A percentile compares a stretch with the other conserved stretches of the same genome.
Evolutionary conservation across 2,888 invertebrate species (phyloP).

Genomic region (Leucozona laternaria): DNA sequence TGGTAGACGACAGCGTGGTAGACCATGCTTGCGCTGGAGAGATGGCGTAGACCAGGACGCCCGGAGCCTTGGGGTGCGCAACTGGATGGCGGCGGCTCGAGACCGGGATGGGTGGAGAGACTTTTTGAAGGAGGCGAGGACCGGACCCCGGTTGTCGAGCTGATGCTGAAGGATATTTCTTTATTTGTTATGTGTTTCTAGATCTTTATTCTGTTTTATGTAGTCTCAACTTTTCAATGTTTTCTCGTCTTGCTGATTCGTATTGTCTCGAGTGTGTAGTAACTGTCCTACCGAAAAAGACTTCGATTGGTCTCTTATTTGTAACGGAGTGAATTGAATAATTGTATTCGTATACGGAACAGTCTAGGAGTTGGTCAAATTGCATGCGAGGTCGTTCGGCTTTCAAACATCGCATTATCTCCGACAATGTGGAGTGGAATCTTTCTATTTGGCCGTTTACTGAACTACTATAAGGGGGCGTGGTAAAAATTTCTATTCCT

Average conservation of each 20-base stretch:
- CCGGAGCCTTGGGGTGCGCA: no score
- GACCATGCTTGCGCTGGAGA: no score
- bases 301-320: no score
- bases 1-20: no score
- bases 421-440: not conserved
- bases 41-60: no score
- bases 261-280: constrained; percentile 11
- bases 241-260: constrained; percentile 29
- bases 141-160: no score
- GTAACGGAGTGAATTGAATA: no score
- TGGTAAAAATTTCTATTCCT: constrained; percentile 10
- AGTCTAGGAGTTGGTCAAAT: constrained; percentile 13
- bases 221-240: not conserved
- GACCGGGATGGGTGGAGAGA: no score
- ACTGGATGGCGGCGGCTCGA: no score
- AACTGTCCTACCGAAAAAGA: constrained; percentile 19
- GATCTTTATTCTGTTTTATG: constrained; percentile 29
- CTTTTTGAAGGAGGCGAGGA: no score
- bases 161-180: no score
- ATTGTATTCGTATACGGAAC: no score
- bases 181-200: constrained; percentile 30
- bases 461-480: constrained; percentile 30
- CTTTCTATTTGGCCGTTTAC: constrained; percentile 44
- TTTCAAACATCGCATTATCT: constrained; percentile 42
- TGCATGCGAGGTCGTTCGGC: not conserved